Evolutionary conservation across 2,888 invertebrate genomes (phyloP).

Genomic region (Sminthurinus aureus): DNA sequence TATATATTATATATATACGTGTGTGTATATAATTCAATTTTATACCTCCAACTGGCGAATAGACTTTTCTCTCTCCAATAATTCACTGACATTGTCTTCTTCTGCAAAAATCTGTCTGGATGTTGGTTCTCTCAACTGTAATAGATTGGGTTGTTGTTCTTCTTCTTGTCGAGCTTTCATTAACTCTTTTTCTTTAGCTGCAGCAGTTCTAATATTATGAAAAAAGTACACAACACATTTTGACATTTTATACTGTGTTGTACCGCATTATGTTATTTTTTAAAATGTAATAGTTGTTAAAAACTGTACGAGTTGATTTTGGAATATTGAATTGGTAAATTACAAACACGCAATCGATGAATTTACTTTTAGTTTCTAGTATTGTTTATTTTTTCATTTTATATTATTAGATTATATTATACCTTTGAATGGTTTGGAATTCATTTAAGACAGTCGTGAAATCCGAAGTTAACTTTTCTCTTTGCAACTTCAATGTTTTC

Average conservation of each 20-base stretch:
- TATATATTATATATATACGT: too few relatives aligned
- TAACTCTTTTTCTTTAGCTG: conserved; percentile 90
- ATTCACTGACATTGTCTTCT: conserved; percentile 37
- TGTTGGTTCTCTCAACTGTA: conserved; percentile 31
- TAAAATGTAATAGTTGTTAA: not conserved
- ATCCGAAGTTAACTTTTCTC: conserved; percentile 89
- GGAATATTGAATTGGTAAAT: too few relatives aligned
- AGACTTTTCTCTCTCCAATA: conserved; percentile 72
- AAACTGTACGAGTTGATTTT: too few relatives aligned
- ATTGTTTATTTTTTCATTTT: not conserved
- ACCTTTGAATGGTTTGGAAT: conserved; percentile 72
- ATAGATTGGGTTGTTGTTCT: conserved; percentile 28
- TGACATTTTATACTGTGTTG: not conserved
- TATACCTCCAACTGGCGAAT: conserved; percentile 89
- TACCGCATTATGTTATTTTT: not conserved
- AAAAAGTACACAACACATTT: not conserved
- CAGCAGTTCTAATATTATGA: conserved; percentile 71
- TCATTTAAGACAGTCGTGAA: conserved; percentile 87
- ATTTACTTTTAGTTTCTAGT: not conserved
- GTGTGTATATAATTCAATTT: too few relatives aligned
- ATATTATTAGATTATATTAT: not conserved
- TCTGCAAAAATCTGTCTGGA: conserved; percentile 38
- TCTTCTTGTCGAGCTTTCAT: conserved; percentile 66
- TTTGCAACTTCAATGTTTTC: conserved; percentile 82
- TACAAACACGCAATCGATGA: too few relatives aligned